Evolutionary conservation across 2,888 invertebrate species (phyloP).

Genomic region (Lasioglossum marginatum): DNA sequence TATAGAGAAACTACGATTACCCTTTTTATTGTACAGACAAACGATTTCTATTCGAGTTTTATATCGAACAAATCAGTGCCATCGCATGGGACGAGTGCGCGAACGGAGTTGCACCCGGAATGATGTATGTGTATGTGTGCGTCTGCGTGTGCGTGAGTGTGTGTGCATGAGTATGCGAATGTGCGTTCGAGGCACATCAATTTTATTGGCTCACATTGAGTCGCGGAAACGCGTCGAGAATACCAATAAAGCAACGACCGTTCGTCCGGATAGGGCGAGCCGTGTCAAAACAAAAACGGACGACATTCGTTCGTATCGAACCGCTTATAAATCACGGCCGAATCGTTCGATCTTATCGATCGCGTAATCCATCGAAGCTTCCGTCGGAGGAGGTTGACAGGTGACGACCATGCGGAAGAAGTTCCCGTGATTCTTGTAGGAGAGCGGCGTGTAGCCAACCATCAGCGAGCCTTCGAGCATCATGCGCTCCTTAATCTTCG

Average conservation of each 20-base stretch:
- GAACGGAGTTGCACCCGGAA: not conserved
- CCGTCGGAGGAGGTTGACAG: conserved; percentile 88
- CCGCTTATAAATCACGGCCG: conserved; percentile 83
- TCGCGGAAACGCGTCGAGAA: conserved; percentile 42
- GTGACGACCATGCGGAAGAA: conserved; percentile 92
- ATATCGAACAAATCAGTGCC: conserved; percentile 76
- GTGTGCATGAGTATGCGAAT: not conserved
- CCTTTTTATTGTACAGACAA: conserved; percentile 52
- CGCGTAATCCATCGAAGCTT: conserved; percentile 87
- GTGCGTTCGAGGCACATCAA: not conserved
- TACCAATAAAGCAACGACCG: conserved; percentile 18
- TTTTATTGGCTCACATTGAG: conserved; percentile 80
- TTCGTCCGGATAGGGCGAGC: not conserved
- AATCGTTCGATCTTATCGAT: conserved; percentile 88
- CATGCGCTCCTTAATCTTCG: conserved; percentile 90
- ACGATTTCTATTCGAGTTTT: conserved; percentile 61
- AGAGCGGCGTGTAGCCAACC: conserved; percentile 91
- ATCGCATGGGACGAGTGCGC: conserved; percentile 64
- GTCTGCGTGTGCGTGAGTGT: conserved; percentile 2
- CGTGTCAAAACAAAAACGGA: not conserved
- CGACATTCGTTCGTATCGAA: not conserved
- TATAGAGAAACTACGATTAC: conserved; percentile 11
- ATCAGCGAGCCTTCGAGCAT: conserved; percentile 88
- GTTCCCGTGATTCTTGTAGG: conserved; percentile 88
- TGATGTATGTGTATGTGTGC: not conserved